Evolutionary conservation across 1,140 invertebrate species (phyloP), one percentile per base, ranked within the genome.

Genomic region (Leptopilina clavipes): DNA sequence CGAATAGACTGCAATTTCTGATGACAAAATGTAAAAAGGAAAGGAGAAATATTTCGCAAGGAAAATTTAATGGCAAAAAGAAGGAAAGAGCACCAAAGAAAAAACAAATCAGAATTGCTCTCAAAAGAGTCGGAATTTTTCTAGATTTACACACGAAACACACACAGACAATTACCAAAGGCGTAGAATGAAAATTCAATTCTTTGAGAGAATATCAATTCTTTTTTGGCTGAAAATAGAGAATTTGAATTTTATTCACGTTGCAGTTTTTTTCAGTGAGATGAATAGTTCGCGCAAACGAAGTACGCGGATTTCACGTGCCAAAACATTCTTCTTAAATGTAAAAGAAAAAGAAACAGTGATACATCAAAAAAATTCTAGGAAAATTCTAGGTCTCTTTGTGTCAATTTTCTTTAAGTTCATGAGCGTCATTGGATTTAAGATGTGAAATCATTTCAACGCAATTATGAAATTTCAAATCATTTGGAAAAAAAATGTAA

Each of bases 31-130:
- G n/a, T n/a, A 48, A 14, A 5, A 31, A 31, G 1, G 1, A 6
- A 31, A 31, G 6, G 6, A 31, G 6, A 3, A 31, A 31, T 12
- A 3, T 48, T 48, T 48, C 6, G 11, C 44, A 48, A n/a, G 11
- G 11, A 48, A 48, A 3, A 11, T 48, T 48, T 48, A 44, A 44
- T 44, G 9, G 45, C 45, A 48, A 17, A 52, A 52, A 1, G 7
- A 7, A 52, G 48, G 11, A 37, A 65, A 65, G 19, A 65, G 22
- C 22, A 65, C 56, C 56, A 65, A 65, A 65, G 56, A 65, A 65
- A 65, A 65, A 11, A 59, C n/a, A 59, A 59, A 59, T 59, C 54
- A 22, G 19, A 59, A 11, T 59, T 19, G 18, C 18, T 59, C 18
- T 59, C 8, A 19, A 14, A 19, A 65, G 14, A 65, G 3, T 65